Conservation (phyloP, 1,140 invertebrate species). For the Lasioglossum albipes region DNA sequence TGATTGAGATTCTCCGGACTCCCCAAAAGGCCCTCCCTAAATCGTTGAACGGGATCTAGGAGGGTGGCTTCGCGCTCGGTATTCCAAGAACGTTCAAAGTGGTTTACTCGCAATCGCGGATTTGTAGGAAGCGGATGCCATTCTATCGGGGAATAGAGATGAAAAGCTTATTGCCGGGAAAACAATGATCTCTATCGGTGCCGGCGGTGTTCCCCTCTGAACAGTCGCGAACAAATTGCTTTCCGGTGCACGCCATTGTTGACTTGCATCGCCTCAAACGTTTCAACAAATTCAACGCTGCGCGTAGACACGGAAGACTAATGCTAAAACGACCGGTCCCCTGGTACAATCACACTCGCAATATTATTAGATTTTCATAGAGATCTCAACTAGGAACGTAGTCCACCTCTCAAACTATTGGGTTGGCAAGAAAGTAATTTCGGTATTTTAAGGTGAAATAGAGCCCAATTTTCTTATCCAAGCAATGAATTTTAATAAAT, state of each 20-base stretch:
- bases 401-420: too few relatives aligned
- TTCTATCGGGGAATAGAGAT: constrained; percentile 18
- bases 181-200: constrained; percentile 25
- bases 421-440: too few relatives aligned
- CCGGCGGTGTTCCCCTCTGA: background rate
- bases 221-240: background rate
- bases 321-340: too few relatives aligned
- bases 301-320: too few relatives aligned
- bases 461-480: too few relatives aligned
- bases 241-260: background rate
- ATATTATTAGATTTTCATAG: too few relatives aligned
- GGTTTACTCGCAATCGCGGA: constrained; percentile 37
- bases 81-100: constrained; percentile 44
- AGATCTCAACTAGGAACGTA: too few relatives aligned
- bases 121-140: constrained; percentile 20
- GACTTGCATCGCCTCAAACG: background rate
- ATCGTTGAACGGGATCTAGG: constrained; percentile 32
- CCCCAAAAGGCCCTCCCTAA: constrained; percentile 34
- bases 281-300: too few relatives aligned
- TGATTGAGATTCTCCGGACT: constrained; percentile 61
- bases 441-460: too few relatives aligned
- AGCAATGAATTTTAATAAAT: too few relatives aligned
- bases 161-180: constrained; percentile 15
- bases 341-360: too few relatives aligned
- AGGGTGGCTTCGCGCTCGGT: constrained; percentile 8